phyloP scores from a whole-genome alignment of 2,797 vertebrate genomes.

The Enteromius treurensis region DNA sequence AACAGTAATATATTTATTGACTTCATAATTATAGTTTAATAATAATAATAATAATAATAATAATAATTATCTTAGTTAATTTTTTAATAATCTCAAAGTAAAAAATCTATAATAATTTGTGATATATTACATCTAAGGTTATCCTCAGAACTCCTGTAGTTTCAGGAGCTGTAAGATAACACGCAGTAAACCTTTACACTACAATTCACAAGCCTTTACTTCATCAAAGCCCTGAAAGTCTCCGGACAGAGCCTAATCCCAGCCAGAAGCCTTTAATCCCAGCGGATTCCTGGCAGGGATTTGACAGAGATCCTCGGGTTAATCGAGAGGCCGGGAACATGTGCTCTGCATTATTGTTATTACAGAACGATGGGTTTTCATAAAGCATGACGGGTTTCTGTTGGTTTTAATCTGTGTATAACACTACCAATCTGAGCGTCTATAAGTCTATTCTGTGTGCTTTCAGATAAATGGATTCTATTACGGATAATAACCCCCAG shows the following conservation, averaged over 20 bases:
- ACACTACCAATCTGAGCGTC: too few species aligned
- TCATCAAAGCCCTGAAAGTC: neutral
- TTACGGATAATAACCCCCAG: neutral
- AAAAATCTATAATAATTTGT: too few species aligned
- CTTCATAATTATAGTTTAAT: neutral
- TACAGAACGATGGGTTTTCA: neutral
- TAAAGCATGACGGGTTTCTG: neutral
- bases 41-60: too few species aligned
- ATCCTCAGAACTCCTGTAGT: too few species aligned
- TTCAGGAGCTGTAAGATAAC: too few species aligned
- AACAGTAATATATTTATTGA: neutral
- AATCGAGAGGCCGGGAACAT: constrained; percentile 25
- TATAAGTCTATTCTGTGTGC: neutral
- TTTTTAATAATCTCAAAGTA: too few species aligned
- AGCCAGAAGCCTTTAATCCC: constrained; percentile 49
- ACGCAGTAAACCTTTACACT: neutral
- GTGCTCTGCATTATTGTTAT: neutral
- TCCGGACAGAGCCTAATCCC: constrained; percentile 23
- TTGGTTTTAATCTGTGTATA: neutral
- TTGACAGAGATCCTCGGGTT: constrained; percentile 33
- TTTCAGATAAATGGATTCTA: neutral
- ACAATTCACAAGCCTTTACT: neutral
- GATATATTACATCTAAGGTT: too few species aligned
- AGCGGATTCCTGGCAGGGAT: constrained; percentile 34
- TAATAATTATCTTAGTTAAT: too few species aligned